Base-by-base conservation (phyloP, 2,888 invertebrate genomes). In the Microctonus hyperodae region DNA sequence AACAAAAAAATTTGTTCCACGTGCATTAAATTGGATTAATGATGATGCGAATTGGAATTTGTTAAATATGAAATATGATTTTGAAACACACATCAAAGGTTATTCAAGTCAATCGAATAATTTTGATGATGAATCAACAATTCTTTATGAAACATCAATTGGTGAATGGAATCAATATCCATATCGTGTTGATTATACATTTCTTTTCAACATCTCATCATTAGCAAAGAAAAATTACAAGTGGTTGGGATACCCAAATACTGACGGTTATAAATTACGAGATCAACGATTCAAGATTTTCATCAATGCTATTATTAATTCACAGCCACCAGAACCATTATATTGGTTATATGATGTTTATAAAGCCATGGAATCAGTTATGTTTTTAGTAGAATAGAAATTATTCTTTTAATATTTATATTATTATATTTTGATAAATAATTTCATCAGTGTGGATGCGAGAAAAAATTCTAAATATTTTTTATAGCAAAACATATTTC, bases 1-100 rank as follows among this genome's bases (percentile, higher is more conserved):
- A 16, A 55, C 55, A 7, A 55, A 20, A 55, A 55, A 55, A 55
- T 55, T 55, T 31, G 55, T 55, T 7, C 31, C 55, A 33, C 31
- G 55, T 28, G 55, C 55, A 13, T 55, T 28, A 13, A 55, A 33
- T 20, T 28, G 55, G 55, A 25, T 31, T 3, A 28, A 55, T 16
- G 16, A 55, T n/a, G n/a, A n/a, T 16, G 3, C 33, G 16, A 16
- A 55, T 55, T 13, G 10, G 6, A 2, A 25, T 10, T 20, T 16
- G 31, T 10, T 31, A 13, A 33, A 31, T 4, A 5, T 20, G 6
- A 10, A 55, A 31, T 55, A 28, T 31, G 9, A 31, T 55, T 55
- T 55, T n/a, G 10, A 28, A 10, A 55, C 55, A 1, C 55, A 33
- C 10, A 31, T 55, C 16, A 28, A 9, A 13, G 55, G 55, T 11